Evolutionary conservation across 2,797 vertebrate genomes (phyloP).

Genomic region (Menidia menidia): DNA sequence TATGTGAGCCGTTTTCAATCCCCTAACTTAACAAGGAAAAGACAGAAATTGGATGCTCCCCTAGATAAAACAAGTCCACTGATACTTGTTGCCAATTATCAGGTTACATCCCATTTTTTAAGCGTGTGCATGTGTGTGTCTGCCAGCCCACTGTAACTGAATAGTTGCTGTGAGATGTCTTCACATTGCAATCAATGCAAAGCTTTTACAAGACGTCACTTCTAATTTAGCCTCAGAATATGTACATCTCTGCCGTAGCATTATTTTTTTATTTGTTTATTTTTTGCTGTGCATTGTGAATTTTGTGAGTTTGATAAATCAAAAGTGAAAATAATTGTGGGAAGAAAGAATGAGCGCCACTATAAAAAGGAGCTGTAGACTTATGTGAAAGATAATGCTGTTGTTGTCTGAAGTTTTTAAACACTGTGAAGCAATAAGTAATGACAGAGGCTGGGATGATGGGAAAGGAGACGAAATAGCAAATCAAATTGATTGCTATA

Average conservation of each 20-base stretch:
- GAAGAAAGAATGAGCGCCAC: conserved; percentile 1
- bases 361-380: neutral
- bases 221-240: neutral
- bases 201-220: neutral
- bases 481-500: conserved; percentile 39
- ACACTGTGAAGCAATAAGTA: conserved; percentile 31
- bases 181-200: neutral
- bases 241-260: no score
- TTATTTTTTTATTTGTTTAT: neutral
- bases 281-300: neutral
- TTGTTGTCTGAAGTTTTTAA: conserved; percentile 1
- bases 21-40: conserved; percentile 50
- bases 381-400: conserved; percentile 45
- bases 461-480: neutral
- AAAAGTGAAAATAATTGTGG: neutral
- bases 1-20: conserved; percentile 60
- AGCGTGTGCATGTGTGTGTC: neutral
- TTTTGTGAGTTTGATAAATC: neutral
- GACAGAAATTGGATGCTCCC: conserved; percentile 58
- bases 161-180: neutral
- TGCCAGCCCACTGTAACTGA: neutral
- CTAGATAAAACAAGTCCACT: conserved; percentile 53
- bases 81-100: conserved; percentile 67
- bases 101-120: conserved; percentile 29
- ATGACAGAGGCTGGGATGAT: conserved; percentile 18